phyloP scores from a whole-genome alignment of 2,797 vertebrate genomes.

The Phalanger gymnotis region DNA sequence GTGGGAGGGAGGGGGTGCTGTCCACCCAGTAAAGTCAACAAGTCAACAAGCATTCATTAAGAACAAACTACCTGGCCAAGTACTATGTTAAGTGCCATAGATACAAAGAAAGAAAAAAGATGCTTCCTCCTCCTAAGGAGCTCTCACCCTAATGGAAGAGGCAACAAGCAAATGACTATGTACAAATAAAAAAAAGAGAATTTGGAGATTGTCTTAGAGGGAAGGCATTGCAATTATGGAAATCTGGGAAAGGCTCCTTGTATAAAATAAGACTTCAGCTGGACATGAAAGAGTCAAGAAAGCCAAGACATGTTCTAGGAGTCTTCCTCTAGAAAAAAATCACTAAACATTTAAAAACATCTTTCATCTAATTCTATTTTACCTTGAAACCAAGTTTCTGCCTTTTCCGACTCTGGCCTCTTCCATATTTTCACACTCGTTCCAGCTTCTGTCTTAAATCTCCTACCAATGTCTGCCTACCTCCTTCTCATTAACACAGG shows the following conservation, averaged over 20 bases:
- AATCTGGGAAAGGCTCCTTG: not conserved
- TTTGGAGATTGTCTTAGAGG: not conserved
- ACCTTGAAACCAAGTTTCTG: not conserved
- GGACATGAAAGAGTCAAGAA: not conserved
- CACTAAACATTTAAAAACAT: not conserved
- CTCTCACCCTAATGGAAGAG: not conserved
- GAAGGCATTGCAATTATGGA: not conserved
- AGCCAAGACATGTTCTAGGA: not conserved
- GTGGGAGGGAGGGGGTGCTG: not conserved
- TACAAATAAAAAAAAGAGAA: not conserved
- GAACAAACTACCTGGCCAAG: not conserved
- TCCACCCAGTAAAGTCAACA: not conserved
- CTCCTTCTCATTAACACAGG: not conserved
- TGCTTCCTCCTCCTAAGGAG: not conserved
- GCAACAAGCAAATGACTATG: not conserved
- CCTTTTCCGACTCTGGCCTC: not conserved
- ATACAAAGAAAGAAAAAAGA: not conserved
- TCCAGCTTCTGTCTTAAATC: not conserved
- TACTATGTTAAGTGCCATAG: not conserved
- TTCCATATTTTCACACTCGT: not conserved
- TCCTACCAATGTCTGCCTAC: not conserved
- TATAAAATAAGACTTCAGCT: not conserved
- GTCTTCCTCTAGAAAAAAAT: not conserved
- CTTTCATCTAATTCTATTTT: not conserved
- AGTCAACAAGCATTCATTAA: not conserved